These are phyloP conservation scores for Standfussiana lucernea DNA, from an alignment of 2,888 invertebrate genomes.

Conservation along the genomic window DNA sequence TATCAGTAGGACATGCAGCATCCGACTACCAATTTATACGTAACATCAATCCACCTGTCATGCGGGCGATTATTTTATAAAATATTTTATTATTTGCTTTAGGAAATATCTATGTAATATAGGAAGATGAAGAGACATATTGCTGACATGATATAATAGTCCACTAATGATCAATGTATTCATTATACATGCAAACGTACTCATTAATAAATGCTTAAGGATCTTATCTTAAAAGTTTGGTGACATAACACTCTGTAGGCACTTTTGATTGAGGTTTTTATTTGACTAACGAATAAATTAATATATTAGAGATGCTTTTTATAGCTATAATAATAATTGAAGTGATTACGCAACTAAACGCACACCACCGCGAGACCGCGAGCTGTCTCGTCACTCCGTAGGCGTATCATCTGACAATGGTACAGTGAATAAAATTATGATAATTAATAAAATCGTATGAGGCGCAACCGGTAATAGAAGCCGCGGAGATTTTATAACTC, in stretches of 20 bases:
- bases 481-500: slow-evolving; percentile 68
- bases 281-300: slow-evolving; percentile 31
- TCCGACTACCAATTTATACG: slow-evolving; percentile 26
- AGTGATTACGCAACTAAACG: slow-evolving; percentile 57
- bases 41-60: slow-evolving; percentile 39
- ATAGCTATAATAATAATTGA: slow-evolving; percentile 28
- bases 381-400: slow-evolving; percentile 60
- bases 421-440: slow-evolving; percentile 75
- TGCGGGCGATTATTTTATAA: slow-evolving; percentile 34
- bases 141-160: slow-evolving; percentile 34
- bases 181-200: slow-evolving; percentile 22
- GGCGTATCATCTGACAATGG: slow-evolving; percentile 69
- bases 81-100: slow-evolving; percentile 21
- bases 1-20: slow-evolving; percentile 45
- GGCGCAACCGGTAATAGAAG: slow-evolving; percentile 68
- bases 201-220: slow-evolving; percentile 24
- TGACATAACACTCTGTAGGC: slow-evolving; percentile 38
- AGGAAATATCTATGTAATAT: slow-evolving; percentile 20
- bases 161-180: slow-evolving; percentile 16
- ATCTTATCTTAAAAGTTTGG: slow-evolving; percentile 30
- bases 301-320: slow-evolving; percentile 41
- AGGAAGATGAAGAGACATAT: slow-evolving; percentile 10
- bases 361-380: slow-evolving; percentile 40
- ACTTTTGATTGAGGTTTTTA: slow-evolving; percentile 20
- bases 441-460: slow-evolving; percentile 80